Base-by-base conservation (phyloP, 2,888 invertebrate species). In the Tachina grossa region DNA sequence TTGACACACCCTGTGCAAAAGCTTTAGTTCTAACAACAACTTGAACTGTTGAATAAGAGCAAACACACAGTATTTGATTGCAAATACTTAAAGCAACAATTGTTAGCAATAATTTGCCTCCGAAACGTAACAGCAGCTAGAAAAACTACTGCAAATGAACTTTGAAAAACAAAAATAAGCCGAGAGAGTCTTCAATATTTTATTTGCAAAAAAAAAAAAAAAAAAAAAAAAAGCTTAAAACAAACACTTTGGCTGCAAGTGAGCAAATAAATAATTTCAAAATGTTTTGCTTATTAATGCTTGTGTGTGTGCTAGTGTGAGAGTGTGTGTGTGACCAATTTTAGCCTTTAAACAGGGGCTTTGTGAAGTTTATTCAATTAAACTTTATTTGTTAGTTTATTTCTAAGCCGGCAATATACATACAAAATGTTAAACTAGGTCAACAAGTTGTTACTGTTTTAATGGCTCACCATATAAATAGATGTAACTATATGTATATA, bases 371-470 rank as follows among this genome's bases (percentile, higher is more conserved):
- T 55, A 47, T 49, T 19, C 39, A 63, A 47, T 49, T 53, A 49
- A 69, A 45, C 31, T 31, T 31, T 31, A 41, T 63, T 13, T 51
- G 43, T 75, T 81, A 55, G n/a, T 57, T 76, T 66, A 31, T 57
- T 74, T 75, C 39, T 83, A 87, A 90, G 92, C 91, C 92, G 91
- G 92, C 91, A 89, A 91, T 51, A 10, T 19, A 13, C n/a, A 10
- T 19, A 13, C n/a, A 88, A 90, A 90, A 90, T 89, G 89, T 90
- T 91, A 91, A 92, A 91, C 89, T 91, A 87, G 92, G 91, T 92
- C 92, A 92, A 90, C 90, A 88, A 91, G 91, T 90, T 90, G 89
- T 88, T 89, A 88, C 9, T 51, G 19, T 31, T 61, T 53, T 13
- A 41, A 19, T 9, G 14, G 31, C 8, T 9, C 16, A 49, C 45